phyloP scores from a whole-genome alignment of 2,888 invertebrate genomes.

The Megalurothrips usitatus region DNA sequence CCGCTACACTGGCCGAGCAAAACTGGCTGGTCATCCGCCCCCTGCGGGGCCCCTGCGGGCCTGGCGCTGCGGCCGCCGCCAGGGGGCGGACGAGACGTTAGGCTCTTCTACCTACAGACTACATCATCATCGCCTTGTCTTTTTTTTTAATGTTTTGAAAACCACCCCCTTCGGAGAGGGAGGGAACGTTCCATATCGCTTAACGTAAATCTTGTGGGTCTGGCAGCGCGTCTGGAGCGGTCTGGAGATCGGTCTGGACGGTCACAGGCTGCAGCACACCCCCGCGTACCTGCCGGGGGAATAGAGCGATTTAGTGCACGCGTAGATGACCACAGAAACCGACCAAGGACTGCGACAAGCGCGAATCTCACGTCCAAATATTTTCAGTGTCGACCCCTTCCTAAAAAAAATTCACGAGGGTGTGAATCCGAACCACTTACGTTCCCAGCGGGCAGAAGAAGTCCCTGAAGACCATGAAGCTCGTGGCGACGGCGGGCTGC shows the following conservation, averaged over 20 bases:
- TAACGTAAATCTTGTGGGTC: not conserved
- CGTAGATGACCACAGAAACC: too few species aligned
- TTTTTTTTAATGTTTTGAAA: too few species aligned
- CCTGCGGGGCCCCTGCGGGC: not conserved
- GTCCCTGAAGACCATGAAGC: constrained; percentile 24
- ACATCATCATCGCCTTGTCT: too few species aligned
- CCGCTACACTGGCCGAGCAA: not conserved
- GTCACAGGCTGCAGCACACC: not conserved
- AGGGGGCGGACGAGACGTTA: not conserved
- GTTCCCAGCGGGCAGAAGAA: constrained; percentile 12
- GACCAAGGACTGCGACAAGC: too few species aligned
- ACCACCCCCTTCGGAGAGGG: too few species aligned
- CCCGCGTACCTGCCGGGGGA: not conserved
- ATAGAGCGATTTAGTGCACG: too few species aligned
- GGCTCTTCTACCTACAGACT: too few species aligned
- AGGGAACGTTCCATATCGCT: too few species aligned
- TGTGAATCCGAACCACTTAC: too few species aligned
- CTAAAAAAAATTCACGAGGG: too few species aligned
- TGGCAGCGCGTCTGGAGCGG: not conserved
- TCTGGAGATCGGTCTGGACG: not conserved
- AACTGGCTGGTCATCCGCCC: constrained; percentile 2
- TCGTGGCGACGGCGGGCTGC: not conserved
- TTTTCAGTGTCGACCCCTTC: too few species aligned
- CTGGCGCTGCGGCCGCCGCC: not conserved
- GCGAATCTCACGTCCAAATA: too few species aligned